Evolutionary conservation across 2,113 vertebrate genomes (phyloP).

Genomic region (Actenoides lindsayi): DNA sequence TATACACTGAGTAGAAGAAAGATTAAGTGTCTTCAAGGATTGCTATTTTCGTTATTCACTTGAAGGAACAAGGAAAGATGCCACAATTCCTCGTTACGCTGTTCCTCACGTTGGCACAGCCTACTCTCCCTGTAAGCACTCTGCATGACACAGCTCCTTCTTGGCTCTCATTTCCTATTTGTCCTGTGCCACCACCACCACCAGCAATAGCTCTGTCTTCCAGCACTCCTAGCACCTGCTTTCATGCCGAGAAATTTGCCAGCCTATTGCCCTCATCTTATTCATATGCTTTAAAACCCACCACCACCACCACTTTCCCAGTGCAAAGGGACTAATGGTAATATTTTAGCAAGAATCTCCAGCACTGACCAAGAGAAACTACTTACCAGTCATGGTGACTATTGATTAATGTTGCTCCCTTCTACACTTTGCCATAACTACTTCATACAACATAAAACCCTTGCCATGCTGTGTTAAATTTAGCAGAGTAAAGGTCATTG

Average conservation of each 20-base stretch:
- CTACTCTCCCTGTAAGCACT: not conserved
- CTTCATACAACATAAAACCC: not conserved
- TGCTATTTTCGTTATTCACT: not conserved
- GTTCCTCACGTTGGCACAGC: not conserved
- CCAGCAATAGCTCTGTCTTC: not conserved
- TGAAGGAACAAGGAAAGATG: not conserved
- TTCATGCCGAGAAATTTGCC: not conserved
- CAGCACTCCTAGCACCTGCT: not conserved
- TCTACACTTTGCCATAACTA: not conserved
- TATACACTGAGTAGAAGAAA: not conserved
- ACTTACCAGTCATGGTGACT: not conserved
- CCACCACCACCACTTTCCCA: not conserved
- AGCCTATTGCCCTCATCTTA: not conserved
- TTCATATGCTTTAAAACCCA: not conserved
- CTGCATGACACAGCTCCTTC: not conserved
- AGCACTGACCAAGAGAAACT: not conserved
- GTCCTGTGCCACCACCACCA: not conserved
- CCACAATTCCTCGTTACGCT: accelerated
- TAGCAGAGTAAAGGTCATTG: not conserved
- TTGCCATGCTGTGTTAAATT: not conserved
- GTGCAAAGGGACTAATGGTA: not conserved
- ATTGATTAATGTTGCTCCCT: not conserved
- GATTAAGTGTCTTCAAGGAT: not conserved
- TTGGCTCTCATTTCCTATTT: not conserved
- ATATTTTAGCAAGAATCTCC: not conserved